These are phyloP conservation scores for Rhodeus uyekii DNA, from an alignment of 2,797 vertebrate genomes.

Conservation along the genomic window DNA sequence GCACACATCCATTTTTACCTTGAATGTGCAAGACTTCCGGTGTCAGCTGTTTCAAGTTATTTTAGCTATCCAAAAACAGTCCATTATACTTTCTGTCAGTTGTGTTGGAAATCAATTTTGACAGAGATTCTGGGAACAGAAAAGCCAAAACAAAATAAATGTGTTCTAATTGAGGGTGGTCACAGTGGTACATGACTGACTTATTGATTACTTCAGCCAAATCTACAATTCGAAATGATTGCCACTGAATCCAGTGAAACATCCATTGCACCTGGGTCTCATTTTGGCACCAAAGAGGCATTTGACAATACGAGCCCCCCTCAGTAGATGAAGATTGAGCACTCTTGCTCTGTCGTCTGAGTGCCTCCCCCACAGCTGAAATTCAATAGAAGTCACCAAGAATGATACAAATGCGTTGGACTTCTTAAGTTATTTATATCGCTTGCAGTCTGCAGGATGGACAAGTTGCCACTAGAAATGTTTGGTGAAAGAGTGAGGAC, in stretches of 20 bases:
- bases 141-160: not conserved
- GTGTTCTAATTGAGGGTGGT: not conserved
- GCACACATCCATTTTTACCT: not conserved
- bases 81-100: not conserved
- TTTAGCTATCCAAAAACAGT: not conserved
- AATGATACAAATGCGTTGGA: conserved; percentile 26
- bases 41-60: not conserved
- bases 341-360: not conserved
- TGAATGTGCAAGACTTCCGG: not conserved
- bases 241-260: conserved; percentile 44
- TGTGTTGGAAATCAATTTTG: not conserved
- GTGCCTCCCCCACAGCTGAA: conserved; percentile 36
- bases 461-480: conserved; percentile 39
- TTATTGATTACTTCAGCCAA: not conserved
- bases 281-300: conserved; percentile 21
- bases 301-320: conserved; percentile 3
- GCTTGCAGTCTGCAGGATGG: conserved; percentile 10
- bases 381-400: conserved; percentile 32
- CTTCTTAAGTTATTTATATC: conserved; percentile 12
- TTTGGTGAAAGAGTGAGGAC: not conserved
- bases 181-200: not conserved
- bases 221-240: conserved; percentile 7
- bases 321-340: conserved; percentile 20
- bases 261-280: conserved; percentile 19
- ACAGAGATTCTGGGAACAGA: not conserved